Evolutionary conservation across 2,888 invertebrate genomes (phyloP).

Genomic region (Leptinotarsa haldemani): DNA sequence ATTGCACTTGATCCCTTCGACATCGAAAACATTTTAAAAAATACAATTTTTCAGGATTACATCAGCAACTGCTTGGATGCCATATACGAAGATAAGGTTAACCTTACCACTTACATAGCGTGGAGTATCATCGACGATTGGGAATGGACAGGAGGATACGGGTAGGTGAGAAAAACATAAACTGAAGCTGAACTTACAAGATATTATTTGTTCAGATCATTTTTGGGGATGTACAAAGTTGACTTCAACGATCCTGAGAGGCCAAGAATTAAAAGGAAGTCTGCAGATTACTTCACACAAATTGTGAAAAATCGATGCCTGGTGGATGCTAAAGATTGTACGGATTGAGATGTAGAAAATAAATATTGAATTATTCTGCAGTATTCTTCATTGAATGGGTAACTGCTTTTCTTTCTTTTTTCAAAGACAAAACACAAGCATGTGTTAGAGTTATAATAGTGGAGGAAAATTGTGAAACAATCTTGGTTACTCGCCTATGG

Average conservation of each 20-base stretch:
- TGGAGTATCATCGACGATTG: slow-evolving; percentile 46
- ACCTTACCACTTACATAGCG: slow-evolving; percentile 36
- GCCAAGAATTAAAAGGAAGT: slow-evolving; percentile 40
- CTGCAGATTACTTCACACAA: slow-evolving; percentile 40
- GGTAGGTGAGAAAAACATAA: slow-evolving; percentile 31
- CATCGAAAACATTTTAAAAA: neutral
- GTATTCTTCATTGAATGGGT: no score
- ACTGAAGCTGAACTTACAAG: no score
- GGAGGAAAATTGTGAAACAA: no score
- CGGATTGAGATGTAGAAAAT: slow-evolving; percentile 16
- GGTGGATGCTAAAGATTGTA: slow-evolving; percentile 30
- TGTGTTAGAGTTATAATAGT: no score
- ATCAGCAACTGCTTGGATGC: slow-evolving; percentile 43
- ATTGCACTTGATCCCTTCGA: no score
- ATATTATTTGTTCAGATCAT: slow-evolving; percentile 24
- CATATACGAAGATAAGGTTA: slow-evolving; percentile 40
- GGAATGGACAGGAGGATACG: slow-evolving; percentile 43
- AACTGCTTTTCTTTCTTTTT: no score
- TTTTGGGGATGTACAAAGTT: slow-evolving; percentile 44
- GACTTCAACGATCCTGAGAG: slow-evolving; percentile 44
- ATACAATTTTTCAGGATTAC: slow-evolving; percentile 31
- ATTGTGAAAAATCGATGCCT: slow-evolving; percentile 40
- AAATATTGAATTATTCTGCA: neutral
- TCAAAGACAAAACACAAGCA: no score
- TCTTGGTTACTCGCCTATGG: no score